phyloP scores from a whole-genome alignment of 2,797 vertebrate species.

The Crenichthys baileyi region DNA sequence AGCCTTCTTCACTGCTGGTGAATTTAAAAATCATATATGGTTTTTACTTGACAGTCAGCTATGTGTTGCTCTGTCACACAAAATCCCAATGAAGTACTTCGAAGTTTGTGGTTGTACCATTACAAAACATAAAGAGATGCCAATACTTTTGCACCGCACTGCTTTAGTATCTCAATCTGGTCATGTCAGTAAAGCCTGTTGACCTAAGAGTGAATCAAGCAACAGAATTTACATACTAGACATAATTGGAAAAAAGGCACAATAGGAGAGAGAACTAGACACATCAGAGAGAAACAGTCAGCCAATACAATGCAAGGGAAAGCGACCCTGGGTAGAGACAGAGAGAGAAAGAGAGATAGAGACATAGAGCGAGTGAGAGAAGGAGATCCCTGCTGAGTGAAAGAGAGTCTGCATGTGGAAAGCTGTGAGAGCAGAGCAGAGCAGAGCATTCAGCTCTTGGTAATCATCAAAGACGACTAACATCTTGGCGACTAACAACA shows the following conservation, averaged over 20 bases:
- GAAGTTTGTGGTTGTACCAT: neutral
- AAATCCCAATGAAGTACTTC: neutral
- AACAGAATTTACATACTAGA: conserved; percentile 12
- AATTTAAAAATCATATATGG: neutral
- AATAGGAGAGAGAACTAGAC: conserved; percentile 17
- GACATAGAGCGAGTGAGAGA: conserved; percentile 21
- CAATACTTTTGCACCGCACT: neutral
- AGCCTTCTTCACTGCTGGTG: neutral
- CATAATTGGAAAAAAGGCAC: neutral
- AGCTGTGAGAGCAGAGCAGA: conserved; percentile 22
- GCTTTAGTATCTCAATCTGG: neutral
- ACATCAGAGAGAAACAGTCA: conserved; percentile 5
- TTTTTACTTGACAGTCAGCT: neutral
- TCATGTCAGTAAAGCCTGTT: neutral
- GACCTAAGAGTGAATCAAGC: neutral
- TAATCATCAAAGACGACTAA: conserved; percentile 29
- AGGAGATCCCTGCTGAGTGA: conserved; percentile 28
- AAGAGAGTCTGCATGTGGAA: conserved; percentile 31
- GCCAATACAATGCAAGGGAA: conserved; percentile 9
- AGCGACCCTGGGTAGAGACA: conserved; percentile 13
- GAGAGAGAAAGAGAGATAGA: conserved; percentile 10
- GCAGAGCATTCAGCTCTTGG: conserved; percentile 43
- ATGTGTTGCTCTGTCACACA: neutral
- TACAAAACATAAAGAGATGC: neutral
- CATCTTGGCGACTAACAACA: conserved; percentile 25